Base-by-base conservation (phyloP, 2,888 invertebrate species). In the Mycalesis mineus region DNA sequence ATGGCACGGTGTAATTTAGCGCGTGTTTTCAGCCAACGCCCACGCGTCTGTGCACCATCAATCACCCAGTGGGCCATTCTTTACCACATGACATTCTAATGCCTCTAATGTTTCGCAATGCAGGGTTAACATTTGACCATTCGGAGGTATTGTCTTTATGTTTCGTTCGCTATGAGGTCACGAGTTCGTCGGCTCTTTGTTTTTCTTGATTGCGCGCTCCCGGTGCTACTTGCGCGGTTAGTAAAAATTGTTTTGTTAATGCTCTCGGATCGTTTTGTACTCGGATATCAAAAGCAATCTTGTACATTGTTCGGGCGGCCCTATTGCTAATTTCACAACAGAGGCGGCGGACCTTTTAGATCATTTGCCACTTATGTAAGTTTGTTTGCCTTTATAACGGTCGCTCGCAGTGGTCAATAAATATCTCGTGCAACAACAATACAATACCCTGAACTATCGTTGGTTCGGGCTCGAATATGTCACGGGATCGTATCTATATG, bases 21-120 rank as follows among this genome's bases (percentile, higher is more conserved):
- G 73, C 70, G 71, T 74, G 77, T 80, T 81, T 80, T 83, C 80
- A 68, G 72, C 79, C 73, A 71, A 78, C 78, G 78, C 84, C 81
- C 76, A 82, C 83, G 75, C 79, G 70, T 63, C 58, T 56, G 63
- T 61, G 56, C 65, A 69, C 77, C 74, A 88, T 87, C 87, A 85
- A 87, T 88, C 88, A 85, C 70, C 63, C 69, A 64, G 70, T 71
- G 71, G 71, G 74, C 78, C 74, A 76, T 80, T 77, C 75, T 77
- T 82, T 82, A 78, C 75, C 78, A 73, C 77, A 76, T 80, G 86
- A 84, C 86, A 77, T 78, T 82, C 80, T 87, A 85, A 86, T 87
- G 80, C 77, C 72, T 72, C 70, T 70, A 70, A 73, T 78, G 75
- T 82, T 79, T 81, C 72, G 80, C 74, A 77, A 75, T 61, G 73